Percentiles rank a stretch among this genome's conserved stretches.
phyloP scores from a whole-genome alignment of 2,113 vertebrate species.

The Anhinga rufa region DNA sequence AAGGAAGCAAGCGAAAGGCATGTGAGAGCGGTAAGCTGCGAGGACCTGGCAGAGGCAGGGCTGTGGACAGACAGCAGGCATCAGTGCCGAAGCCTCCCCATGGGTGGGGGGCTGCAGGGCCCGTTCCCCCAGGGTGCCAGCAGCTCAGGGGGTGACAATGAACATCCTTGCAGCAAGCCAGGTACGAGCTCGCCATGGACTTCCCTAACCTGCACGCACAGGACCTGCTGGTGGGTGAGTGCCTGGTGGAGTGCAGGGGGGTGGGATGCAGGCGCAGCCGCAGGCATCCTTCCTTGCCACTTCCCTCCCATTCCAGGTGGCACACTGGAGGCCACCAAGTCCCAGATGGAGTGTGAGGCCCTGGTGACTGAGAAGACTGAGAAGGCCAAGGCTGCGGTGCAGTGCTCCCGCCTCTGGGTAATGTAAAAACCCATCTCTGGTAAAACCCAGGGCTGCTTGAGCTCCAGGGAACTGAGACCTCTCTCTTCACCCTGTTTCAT shows the following conservation, averaged over 20 bases:
- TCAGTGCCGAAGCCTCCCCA: neutral
- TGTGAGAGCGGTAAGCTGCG: neutral
- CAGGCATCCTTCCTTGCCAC: neutral
- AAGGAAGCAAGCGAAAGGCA: neutral
- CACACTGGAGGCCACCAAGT: rapidly evolving
- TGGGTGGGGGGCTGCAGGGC: no score
- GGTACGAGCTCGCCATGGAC: rapidly evolving
- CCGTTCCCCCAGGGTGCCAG: neutral
- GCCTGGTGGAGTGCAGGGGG: neutral
- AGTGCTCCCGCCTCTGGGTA: conserved; percentile 13
- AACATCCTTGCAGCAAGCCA: neutral
- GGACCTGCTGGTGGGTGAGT: neutral
- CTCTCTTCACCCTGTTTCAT: neutral
- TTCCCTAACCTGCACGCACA: neutral
- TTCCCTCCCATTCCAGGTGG: neutral
- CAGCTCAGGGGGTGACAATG: neutral
- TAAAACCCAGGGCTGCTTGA: neutral
- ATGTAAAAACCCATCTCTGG: neutral
- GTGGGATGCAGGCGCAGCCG: rapidly evolving
- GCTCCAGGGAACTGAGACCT: rapidly evolving
- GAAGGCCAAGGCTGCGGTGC: neutral
- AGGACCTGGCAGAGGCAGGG: neutral
- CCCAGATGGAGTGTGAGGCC: neutral
- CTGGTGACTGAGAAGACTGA: neutral
- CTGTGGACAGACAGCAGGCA: neutral